Evolutionary conservation across 2,888 invertebrate species (phyloP), one percentile per base, ranked within the genome.

Genomic region (Oscheius sp.): DNA sequence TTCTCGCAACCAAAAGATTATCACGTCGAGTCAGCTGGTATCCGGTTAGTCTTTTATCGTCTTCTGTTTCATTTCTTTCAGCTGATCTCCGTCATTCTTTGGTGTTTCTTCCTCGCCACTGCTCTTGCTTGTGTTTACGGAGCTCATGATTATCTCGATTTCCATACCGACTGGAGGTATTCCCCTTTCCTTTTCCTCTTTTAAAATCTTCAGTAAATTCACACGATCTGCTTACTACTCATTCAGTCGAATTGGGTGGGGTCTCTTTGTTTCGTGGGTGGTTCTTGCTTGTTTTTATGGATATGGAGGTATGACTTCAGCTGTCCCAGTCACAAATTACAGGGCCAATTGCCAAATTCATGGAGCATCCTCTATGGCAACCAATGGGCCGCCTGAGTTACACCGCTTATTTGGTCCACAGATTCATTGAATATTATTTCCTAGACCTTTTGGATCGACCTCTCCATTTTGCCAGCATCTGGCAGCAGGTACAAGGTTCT

Each of bases 301-400:
- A 56, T 86, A 90, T 76, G 90, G 89, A 76, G 90, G 90, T 90
- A 49, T 13, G 49, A 5, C n/a, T n/a, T n/a, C n/a, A n/a, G n/a
- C n/a, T n/a, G n/a, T n/a, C n/a, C n/a, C n/a, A n/a, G n/a, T n/a
- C n/a, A n/a, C n/a, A n/a, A n/a, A n/a, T 0, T 92, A 95, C 84
- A 92, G 90, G 90, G 89, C 70, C 63, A 61, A 49, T 74, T 71
- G 52, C 45, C 27, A 43, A 23, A n/a, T 45, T 63, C 6, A 43
- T 43, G 43, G 55, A 45, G 41, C 61, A 45, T 76, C 71, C 74
- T 68, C 73, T 79, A 79, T 25, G 78, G 77, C 13, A 94, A 86
- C 96, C 96, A 0, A 91, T 97, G 64, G 94, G 95, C 85, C 91
- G 95, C 69, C 92, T 96, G 76, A 94, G 96, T 1, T 96, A 95